phyloP scores from a whole-genome alignment of 64 coral and sea anemone species.

The Montipora cactus region DNA sequence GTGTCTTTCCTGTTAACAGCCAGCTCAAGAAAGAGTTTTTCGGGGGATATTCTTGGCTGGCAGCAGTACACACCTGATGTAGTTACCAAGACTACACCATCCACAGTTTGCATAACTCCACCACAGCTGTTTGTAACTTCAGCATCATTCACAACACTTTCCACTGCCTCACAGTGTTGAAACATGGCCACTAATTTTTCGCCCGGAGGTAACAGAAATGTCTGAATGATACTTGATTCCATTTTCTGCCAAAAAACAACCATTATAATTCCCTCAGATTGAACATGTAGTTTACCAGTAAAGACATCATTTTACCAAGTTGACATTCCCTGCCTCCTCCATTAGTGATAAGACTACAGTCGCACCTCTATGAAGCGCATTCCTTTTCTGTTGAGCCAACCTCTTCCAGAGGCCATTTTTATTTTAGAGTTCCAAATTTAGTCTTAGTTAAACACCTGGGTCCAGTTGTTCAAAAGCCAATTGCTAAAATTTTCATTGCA shows the following conservation, averaged over 20 bases:
- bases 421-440: too few relatives aligned
- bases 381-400: too few relatives aligned
- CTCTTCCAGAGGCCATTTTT: too few relatives aligned
- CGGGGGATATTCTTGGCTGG: slow-evolving; percentile 88
- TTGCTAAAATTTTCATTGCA: too few relatives aligned
- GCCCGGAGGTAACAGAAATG: slow-evolving; percentile 70
- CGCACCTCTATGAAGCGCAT: too few relatives aligned
- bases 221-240: slow-evolving; percentile 89
- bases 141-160: slow-evolving; percentile 9
- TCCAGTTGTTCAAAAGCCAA: too few relatives aligned
- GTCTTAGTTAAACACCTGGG: too few relatives aligned
- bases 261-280: too few relatives aligned
- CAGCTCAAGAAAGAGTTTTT: slow-evolving; percentile 95
- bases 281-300: too few relatives aligned
- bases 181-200: slow-evolving; percentile 81
- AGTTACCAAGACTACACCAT: slow-evolving; percentile 84
- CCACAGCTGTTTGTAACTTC: not conserved
- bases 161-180: slow-evolving; percentile 67
- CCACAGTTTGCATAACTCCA: slow-evolving; percentile 65
- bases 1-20: slow-evolving; percentile 92
- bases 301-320: too few relatives aligned
- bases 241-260: slow-evolving; percentile 9
- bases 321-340: too few relatives aligned
- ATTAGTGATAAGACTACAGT: too few relatives aligned
- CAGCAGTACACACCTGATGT: slow-evolving; percentile 80